Evolutionary conservation across 2,797 vertebrate species (phyloP), one percentile per base, ranked within the genome.

Genomic region (Sphaeramia orbicularis): DNA sequence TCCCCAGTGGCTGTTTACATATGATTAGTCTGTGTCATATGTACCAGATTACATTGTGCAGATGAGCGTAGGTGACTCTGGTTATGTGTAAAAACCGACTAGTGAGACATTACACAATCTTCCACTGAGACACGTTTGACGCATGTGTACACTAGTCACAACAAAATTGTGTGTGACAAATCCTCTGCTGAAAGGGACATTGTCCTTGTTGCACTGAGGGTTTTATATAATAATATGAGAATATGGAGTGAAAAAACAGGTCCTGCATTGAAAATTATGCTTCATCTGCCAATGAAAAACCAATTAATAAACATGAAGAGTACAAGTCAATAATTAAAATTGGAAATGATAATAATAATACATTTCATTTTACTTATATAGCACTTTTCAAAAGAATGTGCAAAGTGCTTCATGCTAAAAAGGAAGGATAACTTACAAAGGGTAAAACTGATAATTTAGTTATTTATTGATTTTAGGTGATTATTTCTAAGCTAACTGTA

Each of bases 11-110:
- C 50, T 48, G 70, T 67, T 71, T 52, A 60, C 84, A 88, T 88
- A 87, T 91, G 81, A 86, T 76, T 48, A 79, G 82, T 78, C 7
- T 83, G 79, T 52, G 70, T 91, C 86, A 87, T 90, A 89, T 88
- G 81, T 87, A 69, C 38, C 64, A 72, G 45, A 67, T 63, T 21
- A 66, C 42, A 38, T 43, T 11, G 18, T 64, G 72, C 45, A 54
- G 56, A 56, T 10, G 52, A 60, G 54, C 16, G 24, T 42, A 60
- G 74, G 57, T 47, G 60, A 67, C 43, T 65, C 61, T 60, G 61
- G 50, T 71, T 53, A 49, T 65, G 64, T 58, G 32, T 52, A 7
- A 41, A 41, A 16, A 49, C 35, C 1, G 1, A 68, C 67, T 44
- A 58, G 36, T 10, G 15, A 58, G 42, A 49, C 71, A 37, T 60